Evolutionary conservation across 2,797 vertebrate genomes (phyloP).

Genomic region (Lutjanus campechanus): DNA sequence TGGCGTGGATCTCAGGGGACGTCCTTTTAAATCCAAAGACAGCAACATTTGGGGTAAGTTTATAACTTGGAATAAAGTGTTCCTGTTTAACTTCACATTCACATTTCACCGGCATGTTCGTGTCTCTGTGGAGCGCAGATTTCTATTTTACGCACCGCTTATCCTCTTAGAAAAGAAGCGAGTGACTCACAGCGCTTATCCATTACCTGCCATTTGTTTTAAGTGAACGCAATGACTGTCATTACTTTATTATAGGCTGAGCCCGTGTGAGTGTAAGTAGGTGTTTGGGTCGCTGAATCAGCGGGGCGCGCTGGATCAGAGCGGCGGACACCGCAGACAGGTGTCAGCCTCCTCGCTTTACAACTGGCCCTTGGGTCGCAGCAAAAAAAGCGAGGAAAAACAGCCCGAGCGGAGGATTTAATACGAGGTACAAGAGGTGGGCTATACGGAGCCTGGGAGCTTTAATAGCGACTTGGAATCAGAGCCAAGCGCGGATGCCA

Average conservation of each 20-base stretch:
- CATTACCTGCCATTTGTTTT: constrained; percentile 41
- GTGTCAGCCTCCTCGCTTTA: constrained; percentile 70
- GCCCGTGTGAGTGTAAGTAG: constrained; percentile 18
- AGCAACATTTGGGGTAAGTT: constrained; percentile 71
- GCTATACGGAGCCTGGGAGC: constrained; percentile 50
- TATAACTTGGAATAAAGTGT: constrained; percentile 12
- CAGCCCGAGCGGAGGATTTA: constrained; percentile 47
- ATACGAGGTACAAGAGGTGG: constrained; percentile 57
- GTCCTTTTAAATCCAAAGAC: constrained; percentile 27
- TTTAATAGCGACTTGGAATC: constrained; percentile 63
- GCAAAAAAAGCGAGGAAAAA: constrained; percentile 38
- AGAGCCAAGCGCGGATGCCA: constrained; percentile 65
- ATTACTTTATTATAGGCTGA: constrained; percentile 41
- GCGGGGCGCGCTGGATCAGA: constrained; percentile 45
- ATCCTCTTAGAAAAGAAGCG: not conserved
- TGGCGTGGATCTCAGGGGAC: constrained; percentile 63
- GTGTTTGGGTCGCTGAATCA: constrained; percentile 40
- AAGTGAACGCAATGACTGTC: constrained; percentile 44
- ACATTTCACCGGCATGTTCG: not conserved
- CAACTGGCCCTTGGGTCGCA: constrained; percentile 40
- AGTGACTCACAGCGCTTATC: constrained; percentile 25
- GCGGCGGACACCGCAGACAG: constrained; percentile 63
- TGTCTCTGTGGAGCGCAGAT: constrained; percentile 19
- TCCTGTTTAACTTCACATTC: constrained; percentile 6
- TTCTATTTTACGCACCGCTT: constrained; percentile 66